Base-by-base conservation (phyloP, 2,888 invertebrate genomes). In the Melanargia galathea region DNA sequence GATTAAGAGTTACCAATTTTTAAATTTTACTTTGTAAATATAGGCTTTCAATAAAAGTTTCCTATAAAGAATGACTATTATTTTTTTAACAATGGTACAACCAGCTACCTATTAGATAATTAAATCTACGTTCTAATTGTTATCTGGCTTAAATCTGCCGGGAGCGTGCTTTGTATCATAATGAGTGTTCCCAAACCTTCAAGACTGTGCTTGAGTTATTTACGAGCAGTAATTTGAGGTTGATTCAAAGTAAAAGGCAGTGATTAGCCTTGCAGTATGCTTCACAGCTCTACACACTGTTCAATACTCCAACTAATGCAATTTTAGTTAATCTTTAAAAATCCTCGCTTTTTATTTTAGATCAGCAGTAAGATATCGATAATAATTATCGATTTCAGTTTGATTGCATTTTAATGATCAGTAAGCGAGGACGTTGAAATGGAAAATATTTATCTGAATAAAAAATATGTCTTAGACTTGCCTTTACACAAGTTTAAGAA, bases 191-290 rank as follows among this genome's bases (percentile, higher is more conserved):
- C 72, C 76, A 80, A 80, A 78, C 80, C 82, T 83, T 79, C 75
- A 70, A 74, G 77, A 75, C 74, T 70, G 79, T 74, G 78, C 79
- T 81, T 82, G 79, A 77, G 82, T 83, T 82, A 84, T 84, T 82
- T 81, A 85, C 82, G 80, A 80, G 74, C 75, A 64, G 77, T 81
- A 81, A 84, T 83, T 81, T 76, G 76, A 81, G 78, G 77, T 73
- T 77, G 77, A 74, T 81, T 77, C 77, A 75, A 86, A 86, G 87
- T 86, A 87, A 87, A 81, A 84, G 86, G 87, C 73, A 72, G 73
- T 76, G 70, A 74, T 61, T 76, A 85, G 82, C 86, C 87, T 87
- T 87, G 87, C 76, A 57, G 30, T 11, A 58, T 64, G 22, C 11
- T 26, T 7, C 16, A 49, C 49, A n/a, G 65, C 66, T 76, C 75